phyloP scores from a whole-genome alignment of 2,888 invertebrate genomes.

The Hetaerina titia region DNA sequence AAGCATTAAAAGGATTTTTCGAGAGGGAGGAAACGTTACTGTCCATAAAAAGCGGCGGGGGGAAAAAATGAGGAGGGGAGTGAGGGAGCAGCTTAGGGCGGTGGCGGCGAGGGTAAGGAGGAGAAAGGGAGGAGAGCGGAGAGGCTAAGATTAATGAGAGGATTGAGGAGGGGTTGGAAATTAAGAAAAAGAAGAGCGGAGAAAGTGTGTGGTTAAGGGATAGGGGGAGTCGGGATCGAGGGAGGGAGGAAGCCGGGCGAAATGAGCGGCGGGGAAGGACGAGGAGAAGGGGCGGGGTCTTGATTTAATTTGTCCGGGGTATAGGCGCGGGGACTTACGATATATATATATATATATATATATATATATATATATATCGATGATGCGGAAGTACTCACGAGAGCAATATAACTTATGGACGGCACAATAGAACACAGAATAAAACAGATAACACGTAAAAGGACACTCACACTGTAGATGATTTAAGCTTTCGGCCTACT shows the following conservation, averaged over 20 bases:
- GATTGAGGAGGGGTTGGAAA: constrained; percentile 40
- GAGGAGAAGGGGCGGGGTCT: neutral
- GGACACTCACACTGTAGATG: too few species aligned
- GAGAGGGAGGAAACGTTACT: neutral
- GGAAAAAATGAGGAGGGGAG: neutral
- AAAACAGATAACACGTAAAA: too few species aligned
- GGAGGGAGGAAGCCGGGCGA: neutral
- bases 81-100: neutral
- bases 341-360: neutral
- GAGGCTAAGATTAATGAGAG: constrained; percentile 50
- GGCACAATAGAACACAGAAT: too few species aligned
- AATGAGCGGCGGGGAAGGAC: neutral
- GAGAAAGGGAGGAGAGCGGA: neutral
- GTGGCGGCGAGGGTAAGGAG: neutral
- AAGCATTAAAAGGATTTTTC: neutral
- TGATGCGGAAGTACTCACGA: too few species aligned
- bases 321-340: constrained; percentile 8
- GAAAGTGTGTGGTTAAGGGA: neutral
- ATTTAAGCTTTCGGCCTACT: too few species aligned
- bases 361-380: too few species aligned
- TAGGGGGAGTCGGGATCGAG: neutral
- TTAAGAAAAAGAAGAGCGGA: constrained; percentile 30
- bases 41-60: neutral
- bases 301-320: constrained; percentile 53
- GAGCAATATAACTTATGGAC: too few species aligned